A percentile compares a stretch with the other conserved stretches of the same genome.
Evolutionary conservation across 2,113 vertebrate genomes (phyloP).

Genomic region (Shinisaurus crocodilurus): DNA sequence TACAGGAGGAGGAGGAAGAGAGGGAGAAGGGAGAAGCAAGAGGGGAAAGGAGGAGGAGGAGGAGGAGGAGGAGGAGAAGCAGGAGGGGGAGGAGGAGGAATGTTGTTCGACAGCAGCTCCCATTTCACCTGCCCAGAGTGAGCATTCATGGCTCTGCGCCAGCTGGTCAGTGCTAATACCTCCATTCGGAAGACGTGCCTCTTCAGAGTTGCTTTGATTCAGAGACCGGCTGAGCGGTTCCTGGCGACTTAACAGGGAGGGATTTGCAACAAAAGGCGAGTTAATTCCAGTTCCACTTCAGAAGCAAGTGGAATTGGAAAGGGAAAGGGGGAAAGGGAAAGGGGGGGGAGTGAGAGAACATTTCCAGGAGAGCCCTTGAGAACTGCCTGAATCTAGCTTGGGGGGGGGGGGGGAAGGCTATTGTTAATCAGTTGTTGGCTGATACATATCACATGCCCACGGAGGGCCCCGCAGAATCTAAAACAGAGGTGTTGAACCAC

Average conservation of each 20-base stretch:
- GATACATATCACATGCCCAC: background rate
- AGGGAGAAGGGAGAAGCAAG: too few relatives aligned
- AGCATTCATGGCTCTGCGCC: background rate
- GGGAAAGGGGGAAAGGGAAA: background rate
- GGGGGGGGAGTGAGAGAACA: too few relatives aligned
- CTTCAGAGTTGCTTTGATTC: constrained; percentile 24
- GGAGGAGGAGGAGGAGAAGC: too few relatives aligned
- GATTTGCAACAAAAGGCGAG: constrained; percentile 35
- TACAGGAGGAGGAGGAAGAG: too few relatives aligned
- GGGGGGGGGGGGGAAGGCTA: background rate
- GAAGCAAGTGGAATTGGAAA: background rate
- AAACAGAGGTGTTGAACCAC: too few relatives aligned
- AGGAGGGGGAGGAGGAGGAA: too few relatives aligned
- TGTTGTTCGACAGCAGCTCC: too few relatives aligned
- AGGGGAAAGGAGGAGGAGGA: too few relatives aligned
- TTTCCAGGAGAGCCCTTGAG: too few relatives aligned
- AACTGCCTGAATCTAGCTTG: background rate
- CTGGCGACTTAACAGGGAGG: background rate
- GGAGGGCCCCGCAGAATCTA: background rate
- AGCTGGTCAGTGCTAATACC: constrained; percentile 7
- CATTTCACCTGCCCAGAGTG: too few relatives aligned
- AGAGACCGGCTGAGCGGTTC: background rate
- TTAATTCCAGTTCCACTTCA: constrained; percentile 23
- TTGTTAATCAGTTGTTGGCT: background rate
- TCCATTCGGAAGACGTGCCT: constrained; percentile 16